Percentiles rank a stretch among this genome's conserved stretches.
Conservation (phyloP, 2,113 vertebrate species). For the Mohoua ochrocephala region DNA sequence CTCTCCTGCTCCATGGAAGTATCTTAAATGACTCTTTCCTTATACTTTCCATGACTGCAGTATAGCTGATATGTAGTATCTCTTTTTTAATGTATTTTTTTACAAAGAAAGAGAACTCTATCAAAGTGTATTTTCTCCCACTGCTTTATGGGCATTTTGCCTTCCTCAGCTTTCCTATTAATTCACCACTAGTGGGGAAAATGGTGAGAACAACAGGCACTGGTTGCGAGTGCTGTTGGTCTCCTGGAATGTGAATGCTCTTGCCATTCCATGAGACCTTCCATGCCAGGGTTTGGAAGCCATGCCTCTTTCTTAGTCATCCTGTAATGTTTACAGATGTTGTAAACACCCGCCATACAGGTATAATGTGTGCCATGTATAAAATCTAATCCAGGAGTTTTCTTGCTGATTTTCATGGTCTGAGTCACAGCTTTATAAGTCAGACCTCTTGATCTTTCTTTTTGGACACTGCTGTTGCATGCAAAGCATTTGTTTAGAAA, state of each 20-base stretch:
- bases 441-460: not conserved
- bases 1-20: not conserved
- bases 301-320: not conserved
- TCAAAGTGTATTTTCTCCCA: not conserved
- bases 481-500: not conserved
- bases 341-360: not conserved
- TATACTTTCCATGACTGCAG: not conserved
- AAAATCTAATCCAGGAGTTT: not conserved
- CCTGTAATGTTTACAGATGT: not conserved
- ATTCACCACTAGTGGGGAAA: not conserved
- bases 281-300: not conserved
- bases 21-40: not conserved
- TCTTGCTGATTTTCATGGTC: not conserved
- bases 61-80: not conserved
- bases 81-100: not conserved
- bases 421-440: not conserved
- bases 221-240: not conserved
- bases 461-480: not conserved
- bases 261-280: not conserved
- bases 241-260: not conserved
- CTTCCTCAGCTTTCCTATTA: not conserved
- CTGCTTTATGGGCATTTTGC: not conserved
- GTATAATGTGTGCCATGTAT: not conserved
- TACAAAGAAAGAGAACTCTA: not conserved
- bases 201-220: not conserved